Evolutionary conservation across 2,113 vertebrate genomes (phyloP).

Genomic region (Scomber scombrus): DNA sequence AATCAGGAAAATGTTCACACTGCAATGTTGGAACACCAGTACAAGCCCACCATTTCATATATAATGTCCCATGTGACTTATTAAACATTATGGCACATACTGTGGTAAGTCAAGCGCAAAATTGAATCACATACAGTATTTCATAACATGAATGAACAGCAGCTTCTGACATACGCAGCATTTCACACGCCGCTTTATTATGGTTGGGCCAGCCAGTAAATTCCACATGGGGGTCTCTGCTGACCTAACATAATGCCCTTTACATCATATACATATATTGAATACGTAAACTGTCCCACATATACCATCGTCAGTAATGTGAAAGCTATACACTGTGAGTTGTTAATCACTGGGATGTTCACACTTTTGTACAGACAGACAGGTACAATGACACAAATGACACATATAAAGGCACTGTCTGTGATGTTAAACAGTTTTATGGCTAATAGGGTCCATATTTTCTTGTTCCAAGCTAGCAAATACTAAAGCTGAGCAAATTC

Average conservation of each 20-base stretch:
- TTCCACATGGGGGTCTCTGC: constrained; percentile 46
- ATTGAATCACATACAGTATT: constrained; percentile 53
- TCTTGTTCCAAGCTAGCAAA: constrained; percentile 11
- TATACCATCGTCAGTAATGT: constrained; percentile 36
- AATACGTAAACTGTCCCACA: constrained; percentile 54
- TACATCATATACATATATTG: constrained; percentile 52
- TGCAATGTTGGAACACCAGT: constrained; percentile 12
- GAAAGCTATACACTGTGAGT: constrained; percentile 29
- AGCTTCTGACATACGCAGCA: constrained; percentile 39
- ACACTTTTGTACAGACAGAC: constrained; percentile 26
- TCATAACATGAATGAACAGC: constrained; percentile 47
- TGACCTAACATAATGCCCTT: constrained; percentile 59
- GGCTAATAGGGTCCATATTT: constrained; percentile 3
- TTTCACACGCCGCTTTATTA: constrained; percentile 49
- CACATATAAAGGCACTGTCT: constrained; percentile 3
- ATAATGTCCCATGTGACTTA: constrained; percentile 39
- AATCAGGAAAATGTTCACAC: constrained; percentile 27
- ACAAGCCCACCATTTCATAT: constrained; percentile 7
- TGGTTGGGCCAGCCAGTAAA: constrained; percentile 43
- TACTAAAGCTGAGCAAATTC: constrained; percentile 28
- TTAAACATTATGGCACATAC: constrained; percentile 42
- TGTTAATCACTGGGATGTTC: constrained; percentile 48
- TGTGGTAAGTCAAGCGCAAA: constrained; percentile 47
- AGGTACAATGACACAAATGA: constrained; percentile 17
- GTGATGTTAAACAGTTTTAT: constrained; percentile 8